These are phyloP conservation scores for Dendroctonus valens DNA, from an alignment of 1,140 invertebrate genomes.

Conservation along the genomic window DNA sequence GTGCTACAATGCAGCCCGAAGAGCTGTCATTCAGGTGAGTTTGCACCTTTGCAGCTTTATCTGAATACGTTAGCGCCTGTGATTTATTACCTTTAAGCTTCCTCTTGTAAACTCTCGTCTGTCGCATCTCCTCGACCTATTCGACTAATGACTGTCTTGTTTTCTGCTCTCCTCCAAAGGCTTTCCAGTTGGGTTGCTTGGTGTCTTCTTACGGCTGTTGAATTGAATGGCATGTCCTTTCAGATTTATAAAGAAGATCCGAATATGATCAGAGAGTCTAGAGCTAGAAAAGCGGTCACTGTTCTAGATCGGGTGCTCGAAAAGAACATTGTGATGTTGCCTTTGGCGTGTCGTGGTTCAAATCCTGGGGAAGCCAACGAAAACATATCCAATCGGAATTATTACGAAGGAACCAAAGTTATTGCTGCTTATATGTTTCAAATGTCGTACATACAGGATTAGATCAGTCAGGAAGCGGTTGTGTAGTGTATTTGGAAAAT, in stretches of 20 bases:
- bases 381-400: conserved; percentile 43
- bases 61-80: too few species aligned
- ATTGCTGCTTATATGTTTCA: conserved; percentile 46
- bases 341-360: conserved; percentile 37
- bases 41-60: too few species aligned
- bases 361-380: conserved; percentile 45
- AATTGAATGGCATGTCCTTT: background rate
- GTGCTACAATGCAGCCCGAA: conserved; percentile 45
- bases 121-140: too few species aligned
- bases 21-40: conserved; percentile 46
- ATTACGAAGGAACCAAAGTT: conserved; percentile 48
- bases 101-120: too few species aligned
- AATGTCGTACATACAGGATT: conserved; percentile 2
- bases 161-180: too few species aligned
- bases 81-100: too few species aligned
- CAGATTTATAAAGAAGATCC: conserved; percentile 49
- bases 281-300: conserved; percentile 38
- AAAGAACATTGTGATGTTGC: conserved; percentile 44
- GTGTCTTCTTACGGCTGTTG: background rate
- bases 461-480: too few species aligned
- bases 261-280: conserved; percentile 47
- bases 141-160: background rate
- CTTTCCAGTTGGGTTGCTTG: too few species aligned
- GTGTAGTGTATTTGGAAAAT: background rate
- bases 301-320: conserved; percentile 43